Conservation (phyloP, 2,888 invertebrate genomes). For the Spodoptera exigua region DNA sequence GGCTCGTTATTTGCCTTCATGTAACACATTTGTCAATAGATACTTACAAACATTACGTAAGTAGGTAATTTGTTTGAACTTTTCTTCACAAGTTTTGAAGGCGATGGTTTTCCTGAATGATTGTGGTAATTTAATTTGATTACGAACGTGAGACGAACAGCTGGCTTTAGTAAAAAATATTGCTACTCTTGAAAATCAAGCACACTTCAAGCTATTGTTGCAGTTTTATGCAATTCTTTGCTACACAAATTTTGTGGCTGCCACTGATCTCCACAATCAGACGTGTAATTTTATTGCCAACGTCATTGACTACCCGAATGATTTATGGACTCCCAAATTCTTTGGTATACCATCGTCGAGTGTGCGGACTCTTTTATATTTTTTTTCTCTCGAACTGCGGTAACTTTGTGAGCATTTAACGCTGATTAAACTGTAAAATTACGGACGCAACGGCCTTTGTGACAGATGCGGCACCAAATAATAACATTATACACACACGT, state of each 20-base stretch:
- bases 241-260: slow-evolving; percentile 21
- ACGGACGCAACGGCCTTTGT: slow-evolving; percentile 84
- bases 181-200: no score
- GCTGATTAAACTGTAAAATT: slow-evolving; percentile 90
- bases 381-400: slow-evolving; percentile 76
- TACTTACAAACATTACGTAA: slow-evolving; percentile 13
- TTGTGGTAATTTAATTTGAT: slow-evolving; percentile 1
- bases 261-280: slow-evolving; percentile 46
- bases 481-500: slow-evolving; percentile 87
- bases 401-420: slow-evolving; percentile 86
- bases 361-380: slow-evolving; percentile 69
- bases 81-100: slow-evolving; percentile 28
- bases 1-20: slow-evolving; percentile 37
- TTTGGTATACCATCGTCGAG: slow-evolving; percentile 66
- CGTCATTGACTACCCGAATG: slow-evolving; percentile 78
- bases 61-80: slow-evolving; percentile 39
- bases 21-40: slow-evolving; percentile 42
- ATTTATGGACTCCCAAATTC: slow-evolving; percentile 82
- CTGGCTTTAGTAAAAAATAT: no score
- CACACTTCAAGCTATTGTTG: not conserved
- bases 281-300: slow-evolving; percentile 65
- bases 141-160: not conserved
- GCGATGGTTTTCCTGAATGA: slow-evolving; percentile 10
- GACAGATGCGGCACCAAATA: slow-evolving; percentile 88
- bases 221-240: slow-evolving; percentile 25